phyloP scores from a whole-genome alignment of 2,797 vertebrate species.

The Hyperoplus lanceolatus region DNA sequence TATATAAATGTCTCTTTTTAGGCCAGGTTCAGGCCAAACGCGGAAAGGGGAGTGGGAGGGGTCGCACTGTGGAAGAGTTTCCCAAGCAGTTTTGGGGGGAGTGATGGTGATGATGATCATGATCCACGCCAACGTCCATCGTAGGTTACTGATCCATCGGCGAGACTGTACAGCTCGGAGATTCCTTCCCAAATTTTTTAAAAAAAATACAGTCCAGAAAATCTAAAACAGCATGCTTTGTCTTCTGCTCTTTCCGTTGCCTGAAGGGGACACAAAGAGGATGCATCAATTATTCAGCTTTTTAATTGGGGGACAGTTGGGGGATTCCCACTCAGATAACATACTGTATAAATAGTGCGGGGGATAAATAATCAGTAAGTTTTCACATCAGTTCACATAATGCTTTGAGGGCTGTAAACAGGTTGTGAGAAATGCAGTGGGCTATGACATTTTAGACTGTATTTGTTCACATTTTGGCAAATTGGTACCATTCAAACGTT shows the following conservation, averaged over 20 bases:
- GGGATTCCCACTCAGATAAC: background rate
- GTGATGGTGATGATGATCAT: slow-evolving; percentile 67
- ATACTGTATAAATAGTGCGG: background rate
- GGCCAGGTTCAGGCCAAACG: slow-evolving; percentile 61
- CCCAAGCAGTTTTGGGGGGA: slow-evolving; percentile 86
- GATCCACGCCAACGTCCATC: slow-evolving; percentile 60
- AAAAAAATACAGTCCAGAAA: slow-evolving; percentile 63
- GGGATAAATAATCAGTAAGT: too few species aligned
- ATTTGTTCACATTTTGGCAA: background rate
- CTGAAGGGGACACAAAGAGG: slow-evolving; percentile 75
- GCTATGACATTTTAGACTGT: background rate
- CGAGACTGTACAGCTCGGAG: slow-evolving; percentile 63
- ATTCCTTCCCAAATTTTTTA: slow-evolving; percentile 63
- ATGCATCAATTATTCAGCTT: background rate
- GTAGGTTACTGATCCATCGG: slow-evolving; percentile 61
- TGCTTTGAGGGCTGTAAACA: background rate
- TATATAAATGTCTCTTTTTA: slow-evolving; percentile 81
- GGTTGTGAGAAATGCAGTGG: background rate
- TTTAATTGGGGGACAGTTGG: background rate
- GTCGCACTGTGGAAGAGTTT: slow-evolving; percentile 70
- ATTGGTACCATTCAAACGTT: background rate
- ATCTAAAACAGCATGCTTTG: slow-evolving; percentile 98
- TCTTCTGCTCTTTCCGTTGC: slow-evolving; percentile 96
- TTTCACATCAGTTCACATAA: background rate
- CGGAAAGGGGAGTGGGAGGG: slow-evolving; percentile 19